These are phyloP conservation scores for Folsomia candida DNA, from an alignment of 2,888 invertebrate genomes.

Conservation along the genomic window DNA sequence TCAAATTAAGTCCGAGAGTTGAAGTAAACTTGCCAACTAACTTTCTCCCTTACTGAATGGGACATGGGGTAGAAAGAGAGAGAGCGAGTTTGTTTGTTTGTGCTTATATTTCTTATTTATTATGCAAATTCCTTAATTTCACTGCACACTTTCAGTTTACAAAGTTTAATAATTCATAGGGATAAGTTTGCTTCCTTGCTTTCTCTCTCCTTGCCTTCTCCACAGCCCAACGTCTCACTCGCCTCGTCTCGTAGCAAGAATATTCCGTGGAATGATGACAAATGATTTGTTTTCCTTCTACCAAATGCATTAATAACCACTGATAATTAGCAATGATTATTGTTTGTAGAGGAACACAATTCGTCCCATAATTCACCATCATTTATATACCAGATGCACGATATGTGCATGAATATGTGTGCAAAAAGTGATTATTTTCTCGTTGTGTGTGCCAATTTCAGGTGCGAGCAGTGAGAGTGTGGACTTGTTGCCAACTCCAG, in stretches of 20 bases:
- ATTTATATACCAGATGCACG: neutral
- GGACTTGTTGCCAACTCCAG: conserved; percentile 80
- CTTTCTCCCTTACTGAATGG: neutral
- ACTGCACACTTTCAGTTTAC: neutral
- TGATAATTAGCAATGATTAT: too few species aligned
- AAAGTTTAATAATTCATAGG: neutral
- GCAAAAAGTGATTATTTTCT: neutral
- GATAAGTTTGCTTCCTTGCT: neutral
- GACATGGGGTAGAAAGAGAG: neutral
- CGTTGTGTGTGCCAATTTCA: conserved; percentile 51
- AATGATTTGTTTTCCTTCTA: too few species aligned
- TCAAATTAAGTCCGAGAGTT: neutral
- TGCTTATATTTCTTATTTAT: neutral
- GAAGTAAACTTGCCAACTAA: neutral
- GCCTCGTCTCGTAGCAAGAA: too few species aligned
- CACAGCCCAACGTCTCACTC: too few species aligned
- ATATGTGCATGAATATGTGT: neutral
- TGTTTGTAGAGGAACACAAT: too few species aligned
- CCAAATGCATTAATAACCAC: too few species aligned
- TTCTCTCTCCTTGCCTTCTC: too few species aligned
- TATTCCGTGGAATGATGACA: too few species aligned
- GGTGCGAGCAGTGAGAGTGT: conserved; percentile 77
- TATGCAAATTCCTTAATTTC: neutral
- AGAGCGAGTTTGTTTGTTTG: neutral
- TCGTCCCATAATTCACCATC: too few species aligned